Conservation (phyloP, 1,140 invertebrate species). For the Ylistrum balloti region DNA sequence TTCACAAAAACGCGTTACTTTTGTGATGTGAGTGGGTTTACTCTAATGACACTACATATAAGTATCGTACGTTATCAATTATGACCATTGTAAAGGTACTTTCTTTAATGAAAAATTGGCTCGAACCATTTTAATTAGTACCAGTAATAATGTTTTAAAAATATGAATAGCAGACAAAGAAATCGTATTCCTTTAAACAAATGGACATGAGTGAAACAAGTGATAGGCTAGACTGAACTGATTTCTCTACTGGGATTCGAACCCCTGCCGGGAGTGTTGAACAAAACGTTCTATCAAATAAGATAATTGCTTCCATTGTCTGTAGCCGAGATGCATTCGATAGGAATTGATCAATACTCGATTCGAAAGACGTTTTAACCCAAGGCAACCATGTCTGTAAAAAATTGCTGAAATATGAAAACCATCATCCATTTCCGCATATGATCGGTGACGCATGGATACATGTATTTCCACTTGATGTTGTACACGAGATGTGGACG, state of each 20-base stretch:
- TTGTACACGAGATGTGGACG: not conserved
- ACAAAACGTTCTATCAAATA: not conserved
- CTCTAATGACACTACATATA: too few species aligned
- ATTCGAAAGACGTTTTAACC: not conserved
- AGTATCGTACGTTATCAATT: too few species aligned
- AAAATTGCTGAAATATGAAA: not conserved
- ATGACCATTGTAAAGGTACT: too few species aligned
- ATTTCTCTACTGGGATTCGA: not conserved
- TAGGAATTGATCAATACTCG: not conserved
- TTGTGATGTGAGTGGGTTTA: too few species aligned
- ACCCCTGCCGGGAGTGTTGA: not conserved
- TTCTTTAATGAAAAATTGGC: too few species aligned
- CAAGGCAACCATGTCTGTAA: not conserved
- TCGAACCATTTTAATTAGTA: too few species aligned
- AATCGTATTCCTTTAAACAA: not conserved
- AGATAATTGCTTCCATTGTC: not conserved
- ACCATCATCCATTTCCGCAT: too few species aligned
- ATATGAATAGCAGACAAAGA: too few species aligned
- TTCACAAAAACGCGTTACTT: too few species aligned
- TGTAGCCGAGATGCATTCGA: not conserved
- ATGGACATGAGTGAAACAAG: not conserved
- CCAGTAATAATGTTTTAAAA: too few species aligned
- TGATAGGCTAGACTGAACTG: not conserved
- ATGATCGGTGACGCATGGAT: too few species aligned
- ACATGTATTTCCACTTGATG: not conserved